Evolutionary conservation across 2,888 invertebrate genomes (phyloP).

Genomic region (Synanthedon myopaeformis): DNA sequence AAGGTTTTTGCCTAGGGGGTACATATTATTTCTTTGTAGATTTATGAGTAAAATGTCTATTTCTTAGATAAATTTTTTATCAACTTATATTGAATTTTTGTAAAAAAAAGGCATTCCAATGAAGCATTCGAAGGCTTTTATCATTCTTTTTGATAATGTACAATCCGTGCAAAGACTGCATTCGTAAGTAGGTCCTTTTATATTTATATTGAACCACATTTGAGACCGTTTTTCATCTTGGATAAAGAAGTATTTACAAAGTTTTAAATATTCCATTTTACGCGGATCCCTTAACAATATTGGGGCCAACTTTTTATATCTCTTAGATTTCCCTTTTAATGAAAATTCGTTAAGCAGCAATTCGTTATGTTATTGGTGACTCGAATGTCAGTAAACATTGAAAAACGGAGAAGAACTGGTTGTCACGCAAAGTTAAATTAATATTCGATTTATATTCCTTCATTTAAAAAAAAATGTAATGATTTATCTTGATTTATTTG

Average conservation of each 20-base stretch:
- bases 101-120: constrained; percentile 32
- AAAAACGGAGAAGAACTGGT: too few relatives aligned
- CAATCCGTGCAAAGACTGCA: constrained; percentile 57
- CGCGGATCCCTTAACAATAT: constrained; percentile 38
- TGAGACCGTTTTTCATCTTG: constrained; percentile 38
- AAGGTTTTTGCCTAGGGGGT: constrained; percentile 54
- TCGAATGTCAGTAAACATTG: too few relatives aligned
- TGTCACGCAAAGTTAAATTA: too few relatives aligned
- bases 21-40: constrained; percentile 39
- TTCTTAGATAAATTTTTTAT: constrained; percentile 27
- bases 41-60: constrained; percentile 30
- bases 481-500: too few relatives aligned
- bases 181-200: constrained; percentile 46
- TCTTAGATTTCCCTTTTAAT: not conserved
- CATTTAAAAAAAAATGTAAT: too few relatives aligned
- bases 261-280: constrained; percentile 40
- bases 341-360: not conserved
- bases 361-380: not conserved
- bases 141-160: constrained; percentile 48
- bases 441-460: too few relatives aligned
- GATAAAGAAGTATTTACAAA: constrained; percentile 39
- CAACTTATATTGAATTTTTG: constrained; percentile 43
- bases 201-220: constrained; percentile 23
- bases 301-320: constrained; percentile 65
- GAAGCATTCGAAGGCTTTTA: constrained; percentile 26